phyloP scores from a whole-genome alignment of 2,113 vertebrate species.

The Indri indri region DNA sequence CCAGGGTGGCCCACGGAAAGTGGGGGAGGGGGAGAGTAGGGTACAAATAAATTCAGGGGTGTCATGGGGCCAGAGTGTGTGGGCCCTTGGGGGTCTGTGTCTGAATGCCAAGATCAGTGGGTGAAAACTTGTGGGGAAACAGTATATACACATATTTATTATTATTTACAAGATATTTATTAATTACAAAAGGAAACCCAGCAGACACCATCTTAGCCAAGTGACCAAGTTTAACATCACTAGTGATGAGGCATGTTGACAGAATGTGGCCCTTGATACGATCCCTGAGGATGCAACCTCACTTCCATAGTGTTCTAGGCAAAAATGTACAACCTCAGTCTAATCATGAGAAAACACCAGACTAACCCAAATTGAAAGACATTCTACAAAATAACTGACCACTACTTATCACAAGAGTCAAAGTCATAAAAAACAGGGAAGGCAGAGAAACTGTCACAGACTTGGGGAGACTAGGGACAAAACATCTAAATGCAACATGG shows the following conservation, averaged over 20 bases:
- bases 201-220: background rate
- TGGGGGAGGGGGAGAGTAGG: background rate
- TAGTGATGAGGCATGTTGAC: background rate
- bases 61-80: background rate
- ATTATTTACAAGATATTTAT: background rate
- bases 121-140: background rate
- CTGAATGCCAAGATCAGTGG: background rate
- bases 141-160: too few relatives aligned
- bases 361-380: background rate
- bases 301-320: background rate
- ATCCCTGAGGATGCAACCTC: background rate
- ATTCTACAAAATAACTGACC: background rate
- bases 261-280: rapidly evolving
- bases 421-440: background rate
- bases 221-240: background rate
- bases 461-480: background rate
- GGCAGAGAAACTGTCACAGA: background rate
- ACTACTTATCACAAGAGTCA: background rate
- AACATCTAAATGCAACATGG: background rate
- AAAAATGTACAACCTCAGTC: background rate
- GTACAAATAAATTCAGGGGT: background rate
- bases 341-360: background rate
- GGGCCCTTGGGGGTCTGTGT: rapidly evolving
- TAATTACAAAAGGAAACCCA: background rate
- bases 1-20: background rate